Evolutionary conservation across 2,113 vertebrate genomes (phyloP).

Genomic region (Puntigrus tetrazona): DNA sequence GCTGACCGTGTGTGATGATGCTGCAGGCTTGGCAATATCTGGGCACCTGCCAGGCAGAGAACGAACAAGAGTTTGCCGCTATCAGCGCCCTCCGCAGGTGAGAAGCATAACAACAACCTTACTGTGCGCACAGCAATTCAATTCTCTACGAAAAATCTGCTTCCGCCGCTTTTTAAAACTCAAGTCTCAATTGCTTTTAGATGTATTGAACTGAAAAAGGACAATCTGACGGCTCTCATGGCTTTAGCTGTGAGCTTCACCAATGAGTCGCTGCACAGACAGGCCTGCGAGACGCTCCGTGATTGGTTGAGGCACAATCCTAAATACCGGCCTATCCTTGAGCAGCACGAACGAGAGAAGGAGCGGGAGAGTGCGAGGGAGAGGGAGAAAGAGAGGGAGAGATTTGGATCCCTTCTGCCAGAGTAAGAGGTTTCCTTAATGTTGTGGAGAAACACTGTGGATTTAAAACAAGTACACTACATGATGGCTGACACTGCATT

Average conservation of each 20-base stretch:
- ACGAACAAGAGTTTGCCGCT: constrained; percentile 94
- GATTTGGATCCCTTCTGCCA: constrained; percentile 87
- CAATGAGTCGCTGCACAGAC: constrained; percentile 94
- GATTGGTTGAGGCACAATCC: constrained; percentile 93
- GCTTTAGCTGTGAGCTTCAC: constrained; percentile 96
- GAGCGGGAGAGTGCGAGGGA: constrained; percentile 57
- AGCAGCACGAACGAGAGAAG: constrained; percentile 67
- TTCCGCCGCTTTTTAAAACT: not conserved
- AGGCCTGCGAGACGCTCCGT: constrained; percentile 92
- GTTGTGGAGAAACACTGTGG: not conserved
- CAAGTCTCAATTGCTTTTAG: constrained; percentile 64
- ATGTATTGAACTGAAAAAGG: constrained; percentile 93
- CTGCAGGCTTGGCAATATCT: constrained; percentile 96
- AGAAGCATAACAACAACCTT: constrained; percentile 54
- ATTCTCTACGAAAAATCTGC: not conserved
- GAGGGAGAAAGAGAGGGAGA: constrained; percentile 77
- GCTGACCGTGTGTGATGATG: constrained; percentile 12
- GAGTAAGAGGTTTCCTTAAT: constrained; percentile 82
- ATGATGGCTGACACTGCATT: not conserved
- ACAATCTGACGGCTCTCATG: constrained; percentile 94
- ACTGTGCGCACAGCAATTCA: not conserved
- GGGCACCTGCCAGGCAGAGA: constrained; percentile 97
- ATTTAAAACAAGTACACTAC: not conserved
- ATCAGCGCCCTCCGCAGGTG: constrained; percentile 96
- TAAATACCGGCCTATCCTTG: constrained; percentile 82